These are phyloP conservation scores for Ophthalmolycus amberensis DNA, from an alignment of 2,113 vertebrate genomes.

Conservation along the genomic window DNA sequence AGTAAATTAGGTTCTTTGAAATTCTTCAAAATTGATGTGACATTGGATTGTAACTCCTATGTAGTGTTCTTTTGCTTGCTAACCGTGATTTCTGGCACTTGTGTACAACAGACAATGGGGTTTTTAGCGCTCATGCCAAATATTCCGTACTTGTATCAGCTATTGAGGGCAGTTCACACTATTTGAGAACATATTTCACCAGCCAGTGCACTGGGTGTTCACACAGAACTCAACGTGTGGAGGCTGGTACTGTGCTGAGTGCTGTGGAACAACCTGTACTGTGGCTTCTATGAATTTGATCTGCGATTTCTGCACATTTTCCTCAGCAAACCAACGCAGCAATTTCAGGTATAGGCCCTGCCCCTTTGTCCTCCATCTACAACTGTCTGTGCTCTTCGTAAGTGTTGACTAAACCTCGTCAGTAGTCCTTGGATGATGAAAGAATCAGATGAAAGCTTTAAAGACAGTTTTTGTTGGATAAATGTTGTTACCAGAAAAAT, in stretches of 20 bases:
- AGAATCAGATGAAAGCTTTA: neutral
- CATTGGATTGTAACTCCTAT: neutral
- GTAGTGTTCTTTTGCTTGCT: neutral
- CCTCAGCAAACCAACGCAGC: neutral
- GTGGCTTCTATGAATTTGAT: neutral
- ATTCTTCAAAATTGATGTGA: neutral
- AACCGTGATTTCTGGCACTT: neutral
- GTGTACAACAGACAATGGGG: neutral
- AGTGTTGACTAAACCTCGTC: neutral
- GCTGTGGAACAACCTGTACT: neutral
- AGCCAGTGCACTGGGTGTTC: neutral
- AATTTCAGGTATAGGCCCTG: neutral
- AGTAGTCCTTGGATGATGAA: neutral
- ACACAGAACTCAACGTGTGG: neutral
- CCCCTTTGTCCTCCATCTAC: neutral
- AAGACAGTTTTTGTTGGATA: too few species aligned
- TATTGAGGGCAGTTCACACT: constrained; percentile 5
- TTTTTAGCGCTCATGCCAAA: neutral
- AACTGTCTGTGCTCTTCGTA: neutral
- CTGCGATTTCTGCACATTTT: constrained; percentile 29
- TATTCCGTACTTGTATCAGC: neutral
- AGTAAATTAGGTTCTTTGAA: neutral
- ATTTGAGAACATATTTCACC: neutral
- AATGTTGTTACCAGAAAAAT: neutral
- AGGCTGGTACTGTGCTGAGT: neutral